These are phyloP conservation scores for Phoeniculus purpureus DNA, from an alignment of 2,797 vertebrate species.

Conservation along the genomic window DNA sequence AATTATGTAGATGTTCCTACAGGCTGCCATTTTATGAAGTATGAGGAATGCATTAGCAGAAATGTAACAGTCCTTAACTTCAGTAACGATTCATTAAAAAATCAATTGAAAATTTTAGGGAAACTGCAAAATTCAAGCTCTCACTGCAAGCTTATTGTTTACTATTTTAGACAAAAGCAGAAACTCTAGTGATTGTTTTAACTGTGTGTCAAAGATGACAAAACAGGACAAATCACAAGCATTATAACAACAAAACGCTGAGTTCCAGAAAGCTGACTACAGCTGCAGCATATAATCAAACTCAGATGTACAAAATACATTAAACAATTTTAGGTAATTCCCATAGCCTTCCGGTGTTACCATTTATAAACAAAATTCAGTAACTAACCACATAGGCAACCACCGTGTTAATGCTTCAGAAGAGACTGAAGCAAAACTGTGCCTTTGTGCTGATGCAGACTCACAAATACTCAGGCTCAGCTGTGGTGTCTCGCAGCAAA, in stretches of 20 bases:
- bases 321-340: background rate
- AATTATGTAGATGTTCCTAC: background rate
- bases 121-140: background rate
- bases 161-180: background rate
- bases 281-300: background rate
- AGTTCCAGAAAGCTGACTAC: background rate
- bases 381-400: fast-evolving
- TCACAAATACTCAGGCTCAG: background rate
- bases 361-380: background rate
- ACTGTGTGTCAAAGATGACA: background rate
- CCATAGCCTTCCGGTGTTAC: background rate
- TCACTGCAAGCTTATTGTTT: background rate
- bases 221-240: background rate
- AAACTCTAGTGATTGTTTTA: background rate
- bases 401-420: background rate
- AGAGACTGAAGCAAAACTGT: background rate
- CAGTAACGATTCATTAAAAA: background rate
- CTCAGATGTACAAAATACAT: background rate
- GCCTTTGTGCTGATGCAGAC: background rate
- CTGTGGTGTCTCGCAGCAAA: background rate
- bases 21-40: background rate
- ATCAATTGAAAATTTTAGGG: background rate
- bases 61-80: background rate
- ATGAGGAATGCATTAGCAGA: background rate
- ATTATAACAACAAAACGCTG: background rate